Evolutionary conservation across 2,888 invertebrate species (phyloP), one percentile per base, ranked within the genome.

Genomic region (Pristionchus fissidentatus): DNA sequence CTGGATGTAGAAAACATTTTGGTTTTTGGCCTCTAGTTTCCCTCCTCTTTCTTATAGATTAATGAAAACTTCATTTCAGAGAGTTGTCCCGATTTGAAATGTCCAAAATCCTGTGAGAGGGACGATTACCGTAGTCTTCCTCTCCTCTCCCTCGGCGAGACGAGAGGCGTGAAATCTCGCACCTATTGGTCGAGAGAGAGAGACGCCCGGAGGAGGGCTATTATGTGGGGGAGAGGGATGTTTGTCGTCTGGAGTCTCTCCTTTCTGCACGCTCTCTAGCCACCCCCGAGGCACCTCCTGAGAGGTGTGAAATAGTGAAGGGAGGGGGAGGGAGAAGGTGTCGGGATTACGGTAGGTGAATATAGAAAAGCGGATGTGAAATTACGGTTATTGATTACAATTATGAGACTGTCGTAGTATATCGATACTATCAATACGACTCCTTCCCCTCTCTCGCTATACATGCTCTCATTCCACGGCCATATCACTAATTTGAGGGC

Each of bases 241-340:
- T 70, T 70, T 43, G 38, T 38, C 43, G 41, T 70, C 70, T 70
- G 70, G 2, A 26, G 41, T 8, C 70, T 70, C 70, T 43, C 26
- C 3, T 8, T 10, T 26, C 13, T 1, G 5, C 70, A 15, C 32
- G 41, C 70, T 70, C 38, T 41, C 70, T 70, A 22, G 26, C 70
- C 13, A 19, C 41, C 4, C 70, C 41, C 26, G 41, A 22, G n/a
- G n/a, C 70, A 22, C n/a, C 70, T n/a, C 70, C 32, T 3, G 19
- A 70, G 70, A 70, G 70, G 70, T 70, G 70, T 70, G 70, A 70
- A 70, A 70, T 70, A 41, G 26, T n/a, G 41, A 26, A 70, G 70
- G 43, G 32, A 32, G 60, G 29, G 60, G 13, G 60, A 60, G 7
- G 60, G 32, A 41, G 70, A 70, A 70, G 70, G 41, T 70, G 70